Percentiles rank a stretch among this genome's conserved stretches.
phyloP scores from a whole-genome alignment of 2,113 vertebrate genomes.

The Numenius arquata region DNA sequence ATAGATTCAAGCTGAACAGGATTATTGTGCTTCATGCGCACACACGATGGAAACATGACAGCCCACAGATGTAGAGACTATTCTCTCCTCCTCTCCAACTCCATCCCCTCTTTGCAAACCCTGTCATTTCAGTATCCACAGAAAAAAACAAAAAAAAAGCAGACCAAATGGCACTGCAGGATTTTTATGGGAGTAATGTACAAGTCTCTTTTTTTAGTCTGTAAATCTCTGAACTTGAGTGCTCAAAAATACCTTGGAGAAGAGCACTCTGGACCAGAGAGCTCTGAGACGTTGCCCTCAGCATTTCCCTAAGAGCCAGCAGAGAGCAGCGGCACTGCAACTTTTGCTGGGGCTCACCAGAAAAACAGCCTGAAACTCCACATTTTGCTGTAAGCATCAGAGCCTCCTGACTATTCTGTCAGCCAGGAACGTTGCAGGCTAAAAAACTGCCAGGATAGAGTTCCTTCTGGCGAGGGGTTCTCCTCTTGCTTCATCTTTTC shows the following conservation, averaged over 20 bases:
- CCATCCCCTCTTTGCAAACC: neutral
- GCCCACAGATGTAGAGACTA: neutral
- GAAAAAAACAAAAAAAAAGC: neutral
- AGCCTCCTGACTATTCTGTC: neutral
- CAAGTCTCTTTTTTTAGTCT: neutral
- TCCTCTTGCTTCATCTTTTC: neutral
- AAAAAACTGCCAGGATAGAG: neutral
- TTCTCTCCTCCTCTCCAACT: neutral
- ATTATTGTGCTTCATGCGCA: neutral
- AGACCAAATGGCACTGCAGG: neutral
- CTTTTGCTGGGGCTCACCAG: neutral
- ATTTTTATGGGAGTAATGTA: neutral
- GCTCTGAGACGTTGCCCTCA: accelerated
- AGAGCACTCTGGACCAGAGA: neutral
- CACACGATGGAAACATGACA: neutral
- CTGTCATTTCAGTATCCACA: neutral
- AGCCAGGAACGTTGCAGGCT: neutral
- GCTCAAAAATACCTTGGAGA: neutral
- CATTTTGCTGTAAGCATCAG: neutral
- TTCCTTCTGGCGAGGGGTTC: neutral
- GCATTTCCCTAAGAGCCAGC: neutral
- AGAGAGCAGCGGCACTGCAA: neutral
- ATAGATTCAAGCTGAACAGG: neutral
- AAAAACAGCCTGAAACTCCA: neutral
- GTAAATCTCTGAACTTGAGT: neutral